These are phyloP conservation scores for Petrocephalus zakoni DNA, from an alignment of 2,113 vertebrate genomes.

Conservation along the genomic window DNA sequence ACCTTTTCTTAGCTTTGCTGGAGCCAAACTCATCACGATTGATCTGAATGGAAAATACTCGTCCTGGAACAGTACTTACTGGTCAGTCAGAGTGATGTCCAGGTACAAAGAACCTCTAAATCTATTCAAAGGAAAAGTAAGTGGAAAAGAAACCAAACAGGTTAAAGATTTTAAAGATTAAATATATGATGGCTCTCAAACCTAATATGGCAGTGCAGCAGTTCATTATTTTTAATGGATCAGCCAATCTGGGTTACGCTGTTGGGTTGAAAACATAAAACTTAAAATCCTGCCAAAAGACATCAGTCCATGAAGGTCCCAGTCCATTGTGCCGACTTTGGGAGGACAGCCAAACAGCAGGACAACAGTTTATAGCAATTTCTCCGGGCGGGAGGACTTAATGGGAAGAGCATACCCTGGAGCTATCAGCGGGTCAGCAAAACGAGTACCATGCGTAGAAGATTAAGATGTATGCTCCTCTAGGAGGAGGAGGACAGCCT, in stretches of 20 bases:
- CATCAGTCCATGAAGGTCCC: neutral
- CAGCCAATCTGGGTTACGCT: neutral
- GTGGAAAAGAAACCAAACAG: neutral
- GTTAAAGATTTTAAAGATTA: neutral
- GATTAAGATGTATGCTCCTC: neutral
- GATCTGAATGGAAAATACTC: neutral
- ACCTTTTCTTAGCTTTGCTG: neutral
- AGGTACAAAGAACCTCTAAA: neutral
- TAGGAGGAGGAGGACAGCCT: neutral
- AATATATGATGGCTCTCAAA: neutral
- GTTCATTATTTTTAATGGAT: neutral
- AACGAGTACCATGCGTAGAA: neutral
- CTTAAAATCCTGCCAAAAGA: neutral
- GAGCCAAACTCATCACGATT: neutral
- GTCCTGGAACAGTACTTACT: neutral
- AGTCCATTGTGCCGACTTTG: neutral
- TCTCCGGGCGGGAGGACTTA: neutral
- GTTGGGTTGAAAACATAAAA: neutral
- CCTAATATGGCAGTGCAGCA: neutral
- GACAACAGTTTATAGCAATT: neutral
- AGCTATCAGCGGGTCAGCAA: neutral
- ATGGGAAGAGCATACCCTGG: slow-evolving; percentile 1
- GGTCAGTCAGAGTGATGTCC: neutral
- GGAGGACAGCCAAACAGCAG: neutral
- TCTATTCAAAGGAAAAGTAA: neutral